phyloP scores from a whole-genome alignment of 2,888 invertebrate genomes.

The Scaptomyza caliginosa region DNA sequence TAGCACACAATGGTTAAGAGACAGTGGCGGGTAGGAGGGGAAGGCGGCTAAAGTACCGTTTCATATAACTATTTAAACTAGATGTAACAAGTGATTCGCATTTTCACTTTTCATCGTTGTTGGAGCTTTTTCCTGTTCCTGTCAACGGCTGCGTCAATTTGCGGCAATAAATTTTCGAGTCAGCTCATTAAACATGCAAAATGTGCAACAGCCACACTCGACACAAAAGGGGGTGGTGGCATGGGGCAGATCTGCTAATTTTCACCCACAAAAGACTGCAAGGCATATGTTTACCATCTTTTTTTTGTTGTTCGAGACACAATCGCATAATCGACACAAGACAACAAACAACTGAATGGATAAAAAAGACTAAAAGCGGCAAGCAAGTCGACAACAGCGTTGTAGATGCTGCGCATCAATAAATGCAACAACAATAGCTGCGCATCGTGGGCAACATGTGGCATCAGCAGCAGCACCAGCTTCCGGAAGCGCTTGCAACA shows the following conservation, averaged over 20 bases:
- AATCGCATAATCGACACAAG: slow-evolving; percentile 59
- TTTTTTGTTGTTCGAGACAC: slow-evolving; percentile 55
- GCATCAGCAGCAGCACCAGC: slow-evolving; percentile 53
- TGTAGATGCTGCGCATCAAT: slow-evolving; percentile 67
- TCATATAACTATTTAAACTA: slow-evolving; percentile 25
- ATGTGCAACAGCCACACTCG: slow-evolving; percentile 34
- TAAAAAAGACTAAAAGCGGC: slow-evolving; percentile 4
- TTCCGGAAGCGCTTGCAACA: slow-evolving; percentile 65
- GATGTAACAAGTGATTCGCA: slow-evolving; percentile 61
- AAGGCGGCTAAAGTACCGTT: neutral
- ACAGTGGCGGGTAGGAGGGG: neutral
- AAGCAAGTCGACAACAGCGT: slow-evolving; percentile 39
- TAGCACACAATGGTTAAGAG: slow-evolving; percentile 69
- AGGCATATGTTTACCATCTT: slow-evolving; percentile 24
- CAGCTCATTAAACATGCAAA: slow-evolving; percentile 77
- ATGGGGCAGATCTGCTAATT: slow-evolving; percentile 27
- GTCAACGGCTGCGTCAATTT: slow-evolving; percentile 58
- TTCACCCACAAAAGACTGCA: slow-evolving; percentile 24
- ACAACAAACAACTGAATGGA: slow-evolving; percentile 19
- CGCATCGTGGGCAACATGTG: slow-evolving; percentile 47
- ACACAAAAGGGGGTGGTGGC: neutral
- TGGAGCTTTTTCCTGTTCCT: slow-evolving; percentile 64
- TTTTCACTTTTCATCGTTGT: slow-evolving; percentile 63
- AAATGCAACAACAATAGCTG: slow-evolving; percentile 46
- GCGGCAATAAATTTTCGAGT: slow-evolving; percentile 64